Evolutionary conservation across 2,797 vertebrate genomes (phyloP).

Genomic region (Gymnodraco acuticeps): DNA sequence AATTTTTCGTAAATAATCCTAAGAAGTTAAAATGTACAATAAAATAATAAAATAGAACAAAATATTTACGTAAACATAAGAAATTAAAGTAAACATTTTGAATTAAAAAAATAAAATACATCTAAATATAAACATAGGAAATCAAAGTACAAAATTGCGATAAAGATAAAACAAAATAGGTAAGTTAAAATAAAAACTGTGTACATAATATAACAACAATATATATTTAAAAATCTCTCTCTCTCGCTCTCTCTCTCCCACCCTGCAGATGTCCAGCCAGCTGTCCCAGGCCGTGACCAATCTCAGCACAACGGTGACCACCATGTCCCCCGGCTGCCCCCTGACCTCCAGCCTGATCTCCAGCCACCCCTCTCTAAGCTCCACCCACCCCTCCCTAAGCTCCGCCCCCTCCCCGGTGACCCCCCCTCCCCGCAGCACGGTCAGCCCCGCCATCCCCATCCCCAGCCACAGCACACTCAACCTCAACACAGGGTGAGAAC

Average conservation of each 20-base stretch:
- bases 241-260: not conserved
- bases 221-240: too few species aligned
- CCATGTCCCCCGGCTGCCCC: slow-evolving; percentile 90
- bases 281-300: slow-evolving; percentile 91
- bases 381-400: slow-evolving; percentile 85
- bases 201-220: too few species aligned
- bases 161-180: too few species aligned
- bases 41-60: too few species aligned
- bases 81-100: too few species aligned
- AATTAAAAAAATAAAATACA: too few species aligned
- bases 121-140: too few species aligned
- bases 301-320: slow-evolving; percentile 93
- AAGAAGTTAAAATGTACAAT: too few species aligned
- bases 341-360: slow-evolving; percentile 88
- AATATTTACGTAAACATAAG: too few species aligned
- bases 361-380: slow-evolving; percentile 80
- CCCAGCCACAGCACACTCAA: slow-evolving; percentile 87
- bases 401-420: slow-evolving; percentile 88
- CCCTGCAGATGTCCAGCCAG: slow-evolving; percentile 83
- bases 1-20: too few species aligned
- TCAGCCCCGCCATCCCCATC: slow-evolving; percentile 88
- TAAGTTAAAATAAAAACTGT: too few species aligned
- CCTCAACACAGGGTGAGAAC: slow-evolving; percentile 88
- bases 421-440: slow-evolving; percentile 89
- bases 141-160: too few species aligned